Conservation (phyloP, 2,888 invertebrate species). For the Patella caerulea region DNA sequence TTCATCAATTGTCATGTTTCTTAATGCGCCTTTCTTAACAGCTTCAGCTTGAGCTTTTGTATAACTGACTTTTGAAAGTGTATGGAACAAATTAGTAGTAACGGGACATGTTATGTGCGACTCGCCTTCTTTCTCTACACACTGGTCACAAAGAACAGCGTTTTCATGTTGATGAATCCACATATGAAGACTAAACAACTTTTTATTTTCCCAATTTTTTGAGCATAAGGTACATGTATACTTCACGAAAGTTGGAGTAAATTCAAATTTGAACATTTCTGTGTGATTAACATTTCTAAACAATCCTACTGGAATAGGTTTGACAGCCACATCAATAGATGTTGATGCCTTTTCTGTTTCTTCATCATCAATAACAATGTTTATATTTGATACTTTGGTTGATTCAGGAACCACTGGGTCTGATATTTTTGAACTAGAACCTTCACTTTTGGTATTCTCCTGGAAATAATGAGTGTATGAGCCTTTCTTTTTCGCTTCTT, state of each 20-base stretch:
- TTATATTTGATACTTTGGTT: too few species aligned
- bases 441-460: too few species aligned
- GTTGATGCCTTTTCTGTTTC: too few species aligned
- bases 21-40: not conserved
- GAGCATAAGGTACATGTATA: not conserved
- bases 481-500: not conserved
- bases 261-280: not conserved
- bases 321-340: too few species aligned
- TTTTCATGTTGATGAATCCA: conserved; percentile 6
- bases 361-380: too few species aligned
- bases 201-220: not conserved
- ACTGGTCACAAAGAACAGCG: not conserved
- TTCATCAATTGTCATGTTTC: not conserved
- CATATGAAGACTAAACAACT: not conserved
- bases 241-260: not conserved
- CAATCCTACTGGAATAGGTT: not conserved
- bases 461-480: not conserved
- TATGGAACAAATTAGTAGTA: not conserved
- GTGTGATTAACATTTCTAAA: not conserved
- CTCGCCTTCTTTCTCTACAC: not conserved
- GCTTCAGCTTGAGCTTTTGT: not conserved
- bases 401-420: too few species aligned
- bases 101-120: not conserved
- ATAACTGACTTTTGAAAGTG: not conserved
- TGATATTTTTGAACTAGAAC: too few species aligned